Base-by-base conservation (phyloP, 2,888 invertebrate species). In the Patella caerulea region DNA sequence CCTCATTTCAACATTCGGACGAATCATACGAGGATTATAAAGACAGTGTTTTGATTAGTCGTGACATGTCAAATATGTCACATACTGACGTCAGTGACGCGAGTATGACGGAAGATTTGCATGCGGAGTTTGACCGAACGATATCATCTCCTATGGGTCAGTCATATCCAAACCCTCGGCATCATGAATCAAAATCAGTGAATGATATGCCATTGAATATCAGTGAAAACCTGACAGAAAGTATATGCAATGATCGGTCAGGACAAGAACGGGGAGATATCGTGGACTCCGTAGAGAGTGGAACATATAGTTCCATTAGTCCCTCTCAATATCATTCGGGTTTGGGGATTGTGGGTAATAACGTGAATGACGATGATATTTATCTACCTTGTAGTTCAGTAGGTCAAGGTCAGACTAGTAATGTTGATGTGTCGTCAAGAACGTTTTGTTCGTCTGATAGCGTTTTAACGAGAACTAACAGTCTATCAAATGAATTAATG, bases 1-100 rank as follows among this genome's bases (percentile, higher is more conserved):
- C 65, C 14, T 65, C 65, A 65, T 65, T 65, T 65, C 65, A 65
- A 24, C 65, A 65, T 65, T 65, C 65, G 24, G 65, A 65, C 24
- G 65, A 65, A 65, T 65, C 65, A 17, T 65, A 65, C 19, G 65
- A 65, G 24, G 65, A 65, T 24, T 65, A 65, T 65, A 65, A 65
- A 65, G 65, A 65, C 14, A 65, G 65, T 65, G 65, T 65, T 65
- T 65, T 65, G 24, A 65, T 65, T 24, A 65, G 65, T 65, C 65
- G 65, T 9, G 65, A 65, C 24, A 65, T 65, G 65, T 24, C 65
- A 24, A 65, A 65, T 65, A 65, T 65, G 65, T 24, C 65, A 19
- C 65, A 65, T 65, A 65, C 65, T 65, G 65, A 65, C 24, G 24
- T 65, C 24, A 65, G 65, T 65, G 65, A 65, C 14, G 24, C 24